Base-by-base conservation (phyloP, 2,888 invertebrate genomes). In the Polyommatus iphigenia region DNA sequence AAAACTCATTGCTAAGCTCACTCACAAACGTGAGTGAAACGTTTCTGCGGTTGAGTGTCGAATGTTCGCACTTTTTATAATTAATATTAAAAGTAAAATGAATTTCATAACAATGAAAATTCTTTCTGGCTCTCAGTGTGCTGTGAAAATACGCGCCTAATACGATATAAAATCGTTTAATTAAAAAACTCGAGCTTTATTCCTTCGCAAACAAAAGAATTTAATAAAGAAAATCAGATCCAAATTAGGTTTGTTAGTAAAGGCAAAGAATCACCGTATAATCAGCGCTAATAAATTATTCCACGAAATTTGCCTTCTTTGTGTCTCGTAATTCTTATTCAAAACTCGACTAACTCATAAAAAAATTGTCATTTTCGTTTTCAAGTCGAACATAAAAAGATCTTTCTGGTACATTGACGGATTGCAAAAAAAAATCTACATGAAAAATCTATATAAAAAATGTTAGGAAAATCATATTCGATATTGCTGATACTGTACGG, bases 241-340 rank as follows among this genome's bases (percentile, higher is more conserved):
- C 36, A 41, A 72, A 72, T 72, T 72, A 41, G 20, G 24, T 72
- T 41, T 72, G 72, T 72, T 41, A 72, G 72, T 72, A 36, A 41
- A 72, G 41, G 41, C 72, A 41, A 72, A 41, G 41, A 72, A 72
- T 72, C 72, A 41, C 72, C 36, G 36, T 72, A 41, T 10, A 72
- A 72, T 72, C 41, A 36, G 36, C 72, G 72, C 41, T 41, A 72
- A 72, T 41, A 72, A 72, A 72, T 41, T 72, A 41, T 72, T 72
- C 41, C 41, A 72, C 41, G 41, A 41, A 36, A n/a, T 72, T 72
- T 72, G 18, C 72, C 41, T 36, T 72, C n/a, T 72, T 72, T 72
- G n/a, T 41, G 36, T 72, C 41, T 41, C 72, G 4, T 20, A 29
- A 67, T 67, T 67, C 67, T 67, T 32, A 67, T 67, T 67, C 67